Percentiles rank a stretch among this genome's conserved stretches.
Conservation (phyloP, 2,113 vertebrate species). For the Mandrillus leucophaeus region DNA sequence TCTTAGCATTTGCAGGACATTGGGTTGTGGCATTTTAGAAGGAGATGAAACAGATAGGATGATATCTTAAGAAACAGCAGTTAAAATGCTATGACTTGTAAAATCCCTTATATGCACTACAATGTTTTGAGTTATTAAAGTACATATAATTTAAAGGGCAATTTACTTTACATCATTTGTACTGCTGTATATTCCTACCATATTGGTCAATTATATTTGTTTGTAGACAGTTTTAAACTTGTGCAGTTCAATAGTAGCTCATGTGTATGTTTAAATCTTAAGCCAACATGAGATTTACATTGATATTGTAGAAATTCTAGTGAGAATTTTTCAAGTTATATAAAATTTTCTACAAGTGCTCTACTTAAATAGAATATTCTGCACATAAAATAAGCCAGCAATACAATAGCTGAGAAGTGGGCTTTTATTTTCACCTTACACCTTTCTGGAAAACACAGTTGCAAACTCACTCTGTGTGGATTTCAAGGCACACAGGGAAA, state of each 20-base stretch:
- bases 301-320: constrained; percentile 21
- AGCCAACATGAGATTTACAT: constrained; percentile 14
- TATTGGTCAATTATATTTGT: constrained; percentile 31
- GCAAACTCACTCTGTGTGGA: neutral
- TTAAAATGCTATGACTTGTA: neutral
- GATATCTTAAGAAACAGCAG: neutral
- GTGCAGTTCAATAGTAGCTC: neutral
- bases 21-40: constrained; percentile 33
- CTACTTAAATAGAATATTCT: constrained; percentile 35
- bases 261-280: constrained; percentile 1
- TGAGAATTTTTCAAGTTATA: neutral
- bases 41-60: constrained; percentile 43
- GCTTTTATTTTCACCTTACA: neutral
- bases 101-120: neutral
- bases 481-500: neutral
- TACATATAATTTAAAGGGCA: constrained; percentile 41
- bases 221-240: neutral
- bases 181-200: neutral
- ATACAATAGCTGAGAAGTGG: neutral
- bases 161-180: constrained; percentile 45
- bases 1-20: neutral
- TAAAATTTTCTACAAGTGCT: constrained; percentile 2
- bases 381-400: neutral
- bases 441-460: neutral
- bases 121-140: constrained; percentile 50